Conservation (phyloP, 2,797 vertebrate genomes). For the Botia almorhae region DNA sequence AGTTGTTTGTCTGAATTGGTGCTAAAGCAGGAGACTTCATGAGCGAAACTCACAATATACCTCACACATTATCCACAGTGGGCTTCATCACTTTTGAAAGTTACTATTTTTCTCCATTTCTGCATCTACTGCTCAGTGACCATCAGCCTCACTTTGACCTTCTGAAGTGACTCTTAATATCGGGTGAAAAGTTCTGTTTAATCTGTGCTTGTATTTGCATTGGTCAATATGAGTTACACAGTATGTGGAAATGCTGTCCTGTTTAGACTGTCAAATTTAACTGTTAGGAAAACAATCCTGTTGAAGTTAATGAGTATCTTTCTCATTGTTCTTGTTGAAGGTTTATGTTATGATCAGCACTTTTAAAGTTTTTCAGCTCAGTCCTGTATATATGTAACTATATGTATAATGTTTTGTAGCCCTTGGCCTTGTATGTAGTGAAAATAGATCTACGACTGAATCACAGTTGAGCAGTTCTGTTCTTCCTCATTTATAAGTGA, state of each 20-base stretch:
- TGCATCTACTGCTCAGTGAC: neutral
- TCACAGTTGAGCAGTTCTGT: constrained; percentile 64
- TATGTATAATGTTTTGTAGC: constrained; percentile 70
- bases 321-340: constrained; percentile 19
- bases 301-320: neutral
- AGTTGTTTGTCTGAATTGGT: neutral
- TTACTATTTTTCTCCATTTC: neutral
- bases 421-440: constrained; percentile 73
- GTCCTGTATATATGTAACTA: constrained; percentile 74
- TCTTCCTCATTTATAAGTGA: constrained; percentile 68
- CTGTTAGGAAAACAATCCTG: neutral
- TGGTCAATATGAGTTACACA: neutral
- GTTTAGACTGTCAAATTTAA: neutral
- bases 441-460: constrained; percentile 63
- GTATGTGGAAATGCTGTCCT: neutral
- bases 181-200: too few species aligned
- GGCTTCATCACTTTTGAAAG: neutral
- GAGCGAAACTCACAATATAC: constrained; percentile 2
- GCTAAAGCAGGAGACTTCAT: neutral
- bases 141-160: neutral
- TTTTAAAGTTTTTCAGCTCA: constrained; percentile 20
- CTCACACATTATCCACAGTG: neutral
- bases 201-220: neutral
- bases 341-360: constrained; percentile 45
- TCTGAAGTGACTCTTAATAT: too few species aligned